Conservation (phyloP, 2,888 invertebrate genomes). For the Conops quadrifasciatus region DNA sequence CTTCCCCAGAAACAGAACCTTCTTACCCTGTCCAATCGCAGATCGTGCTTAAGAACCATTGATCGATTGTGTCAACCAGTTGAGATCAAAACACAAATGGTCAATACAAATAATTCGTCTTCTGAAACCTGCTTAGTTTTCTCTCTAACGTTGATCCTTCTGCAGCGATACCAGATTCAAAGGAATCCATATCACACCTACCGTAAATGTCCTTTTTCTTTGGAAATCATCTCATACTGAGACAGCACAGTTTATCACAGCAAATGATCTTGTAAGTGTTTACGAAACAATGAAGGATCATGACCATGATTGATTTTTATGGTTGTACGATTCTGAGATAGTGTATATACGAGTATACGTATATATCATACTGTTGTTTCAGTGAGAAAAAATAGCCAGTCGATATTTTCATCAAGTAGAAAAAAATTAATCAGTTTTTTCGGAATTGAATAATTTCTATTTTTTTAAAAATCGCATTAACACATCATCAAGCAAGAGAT, state of each 20-base stretch:
- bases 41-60: too few relatives aligned
- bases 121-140: not conserved
- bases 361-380: too few relatives aligned
- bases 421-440: too few relatives aligned
- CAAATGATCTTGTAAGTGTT: constrained; percentile 14
- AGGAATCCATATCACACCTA: not conserved
- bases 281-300: constrained; percentile 5
- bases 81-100: not conserved
- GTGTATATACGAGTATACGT: not conserved
- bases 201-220: not conserved
- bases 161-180: not conserved
- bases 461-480: too few relatives aligned
- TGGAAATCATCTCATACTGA: not conserved
- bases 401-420: too few relatives aligned
- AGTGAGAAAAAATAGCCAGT: too few relatives aligned
- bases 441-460: too few relatives aligned
- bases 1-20: too few relatives aligned
- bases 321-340: not conserved
- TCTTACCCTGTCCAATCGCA: too few relatives aligned
- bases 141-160: not conserved
- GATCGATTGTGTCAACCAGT: constrained; percentile 7
- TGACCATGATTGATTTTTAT: not conserved
- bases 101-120: not conserved
- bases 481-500: too few relatives aligned
- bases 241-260: not conserved